A percentile compares a stretch with the other conserved stretches of the same genome.
These are phyloP conservation scores for Darevskia mixta DNA, from an alignment of 2,797 vertebrate species.

Conservation along the genomic window DNA sequence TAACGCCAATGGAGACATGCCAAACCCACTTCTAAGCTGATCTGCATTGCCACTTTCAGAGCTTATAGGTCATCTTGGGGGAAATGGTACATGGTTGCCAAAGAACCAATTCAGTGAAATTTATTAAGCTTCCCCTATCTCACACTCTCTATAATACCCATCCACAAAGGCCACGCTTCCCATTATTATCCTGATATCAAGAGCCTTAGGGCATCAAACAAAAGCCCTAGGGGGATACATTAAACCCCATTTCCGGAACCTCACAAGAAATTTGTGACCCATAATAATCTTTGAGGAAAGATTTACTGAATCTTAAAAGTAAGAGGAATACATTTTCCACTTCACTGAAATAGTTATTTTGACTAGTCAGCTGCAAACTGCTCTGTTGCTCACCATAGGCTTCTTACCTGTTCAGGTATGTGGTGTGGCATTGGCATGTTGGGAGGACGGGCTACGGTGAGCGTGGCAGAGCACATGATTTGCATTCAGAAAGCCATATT, in stretches of 20 bases:
- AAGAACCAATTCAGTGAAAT: not conserved
- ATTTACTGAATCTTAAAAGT: not conserved
- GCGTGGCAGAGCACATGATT: not conserved
- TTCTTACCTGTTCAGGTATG: not conserved
- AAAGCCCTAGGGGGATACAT: not conserved
- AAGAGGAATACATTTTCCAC: not conserved
- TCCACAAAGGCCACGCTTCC: not conserved
- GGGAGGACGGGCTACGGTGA: not conserved
- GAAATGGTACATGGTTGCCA: not conserved
- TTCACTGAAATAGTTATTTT: not conserved
- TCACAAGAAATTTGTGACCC: not conserved
- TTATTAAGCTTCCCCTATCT: not conserved
- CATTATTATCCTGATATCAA: not conserved
- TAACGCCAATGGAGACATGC: slow-evolving; percentile 23
- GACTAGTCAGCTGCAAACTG: not conserved
- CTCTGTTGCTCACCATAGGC: not conserved
- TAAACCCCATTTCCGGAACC: not conserved
- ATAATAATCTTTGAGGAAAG: not conserved
- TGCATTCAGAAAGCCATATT: not conserved
- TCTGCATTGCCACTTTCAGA: slow-evolving; percentile 20
- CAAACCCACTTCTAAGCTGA: slow-evolving; percentile 27
- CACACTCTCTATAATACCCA: not conserved
- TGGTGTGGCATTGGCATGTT: not conserved
- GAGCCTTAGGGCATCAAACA: not conserved
- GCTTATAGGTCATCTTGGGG: not conserved